These are phyloP conservation scores for Sylvilagus bachmani DNA, from an alignment of 2,113 vertebrate species.

Conservation along the genomic window DNA sequence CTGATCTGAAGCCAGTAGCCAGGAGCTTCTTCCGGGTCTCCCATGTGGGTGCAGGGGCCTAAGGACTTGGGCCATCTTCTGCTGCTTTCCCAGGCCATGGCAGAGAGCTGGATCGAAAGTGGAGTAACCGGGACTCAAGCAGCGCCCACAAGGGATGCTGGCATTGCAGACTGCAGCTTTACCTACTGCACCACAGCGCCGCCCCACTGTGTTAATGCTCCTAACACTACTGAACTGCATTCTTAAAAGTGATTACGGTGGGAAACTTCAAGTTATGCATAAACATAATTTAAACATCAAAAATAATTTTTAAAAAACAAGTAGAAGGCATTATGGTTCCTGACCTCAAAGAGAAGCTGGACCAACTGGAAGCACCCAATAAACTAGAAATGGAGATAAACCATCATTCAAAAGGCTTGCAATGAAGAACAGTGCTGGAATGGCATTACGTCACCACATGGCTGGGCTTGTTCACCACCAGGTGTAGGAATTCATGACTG, in stretches of 20 bases:
- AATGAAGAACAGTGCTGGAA: not conserved
- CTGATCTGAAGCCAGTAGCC: too few relatives aligned
- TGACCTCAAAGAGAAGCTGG: not conserved
- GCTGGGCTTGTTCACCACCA: fast-evolving
- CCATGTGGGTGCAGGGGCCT: too few relatives aligned
- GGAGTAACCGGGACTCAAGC: too few relatives aligned
- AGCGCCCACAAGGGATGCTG: too few relatives aligned
- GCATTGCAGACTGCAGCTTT: too few relatives aligned
- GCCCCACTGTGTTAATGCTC: not conserved
- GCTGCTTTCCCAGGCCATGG: too few relatives aligned
- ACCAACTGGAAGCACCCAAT: not conserved
- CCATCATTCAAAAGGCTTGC: not conserved
- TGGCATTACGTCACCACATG: fast-evolving
- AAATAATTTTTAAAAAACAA: not conserved
- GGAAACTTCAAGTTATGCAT: not conserved
- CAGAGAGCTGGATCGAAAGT: too few relatives aligned
- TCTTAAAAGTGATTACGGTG: not conserved
- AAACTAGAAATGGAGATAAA: not conserved
- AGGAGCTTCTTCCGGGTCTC: too few relatives aligned
- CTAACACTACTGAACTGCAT: not conserved
- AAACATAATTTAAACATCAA: not conserved
- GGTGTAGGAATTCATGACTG: fast-evolving
- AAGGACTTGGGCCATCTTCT: too few relatives aligned
- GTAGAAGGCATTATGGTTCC: not conserved
- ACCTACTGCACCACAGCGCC: too few relatives aligned